phyloP scores from a whole-genome alignment of 1,140 invertebrate species.

The Anagrus nilaparvatae region DNA sequence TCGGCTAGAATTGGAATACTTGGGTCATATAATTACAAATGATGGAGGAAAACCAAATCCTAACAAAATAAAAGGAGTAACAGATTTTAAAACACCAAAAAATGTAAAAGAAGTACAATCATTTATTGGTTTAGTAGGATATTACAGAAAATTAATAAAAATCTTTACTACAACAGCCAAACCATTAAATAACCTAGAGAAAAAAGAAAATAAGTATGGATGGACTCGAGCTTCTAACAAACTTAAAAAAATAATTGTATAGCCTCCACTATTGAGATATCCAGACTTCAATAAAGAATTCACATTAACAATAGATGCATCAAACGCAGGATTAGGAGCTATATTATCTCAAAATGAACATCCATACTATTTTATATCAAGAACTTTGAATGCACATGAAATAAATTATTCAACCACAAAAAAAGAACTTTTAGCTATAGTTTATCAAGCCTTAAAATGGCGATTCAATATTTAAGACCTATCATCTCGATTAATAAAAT shows the following conservation, averaged over 20 bases:
- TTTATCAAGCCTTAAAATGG: constrained; percentile 16
- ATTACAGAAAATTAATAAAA: neutral
- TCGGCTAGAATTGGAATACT: neutral
- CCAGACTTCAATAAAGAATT: constrained; percentile 20
- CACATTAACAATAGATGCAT: constrained; percentile 16
- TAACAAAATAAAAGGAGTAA: neutral
- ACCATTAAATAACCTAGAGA: neutral
- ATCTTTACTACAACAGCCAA: neutral
- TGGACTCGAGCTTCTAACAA: constrained; percentile 13
- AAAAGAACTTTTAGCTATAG: constrained; percentile 11
- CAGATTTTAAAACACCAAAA: neutral
- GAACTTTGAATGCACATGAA: neutral
- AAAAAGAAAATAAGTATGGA: neutral
- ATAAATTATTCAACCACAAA: constrained; percentile 1
- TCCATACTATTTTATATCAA: neutral
- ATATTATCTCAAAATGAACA: constrained; percentile 8
- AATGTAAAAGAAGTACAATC: neutral
- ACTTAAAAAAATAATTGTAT: constrained; percentile 13
- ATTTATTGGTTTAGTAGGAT: neutral
- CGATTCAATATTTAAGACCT: constrained; percentile 14
- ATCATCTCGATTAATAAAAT: constrained; percentile 18
- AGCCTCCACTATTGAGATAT: constrained; percentile 1
- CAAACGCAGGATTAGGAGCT: constrained; percentile 9
- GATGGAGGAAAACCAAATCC: neutral
- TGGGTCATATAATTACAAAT: neutral